Conservation (phyloP, 2,888 invertebrate genomes). For the Mythimna loreyi region DNA sequence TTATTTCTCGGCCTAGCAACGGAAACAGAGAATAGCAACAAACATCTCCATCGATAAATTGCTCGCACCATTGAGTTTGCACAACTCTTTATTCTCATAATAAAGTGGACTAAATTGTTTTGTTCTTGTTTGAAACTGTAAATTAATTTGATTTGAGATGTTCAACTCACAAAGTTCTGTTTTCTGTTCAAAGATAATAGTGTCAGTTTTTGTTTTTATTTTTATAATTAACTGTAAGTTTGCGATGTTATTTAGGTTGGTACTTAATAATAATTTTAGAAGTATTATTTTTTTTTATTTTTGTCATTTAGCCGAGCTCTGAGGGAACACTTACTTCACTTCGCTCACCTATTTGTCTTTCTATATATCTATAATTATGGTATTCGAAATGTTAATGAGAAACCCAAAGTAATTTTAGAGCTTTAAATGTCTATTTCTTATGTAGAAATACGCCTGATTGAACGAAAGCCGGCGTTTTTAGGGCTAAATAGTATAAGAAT, state of each 20-base stretch:
- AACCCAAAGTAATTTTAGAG: neutral
- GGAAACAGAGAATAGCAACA: conserved; percentile 44
- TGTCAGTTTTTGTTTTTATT: neutral
- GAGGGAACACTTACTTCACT: too few species aligned
- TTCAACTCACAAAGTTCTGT: neutral
- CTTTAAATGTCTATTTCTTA: neutral
- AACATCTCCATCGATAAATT: conserved; percentile 53
- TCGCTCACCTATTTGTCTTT: too few species aligned
- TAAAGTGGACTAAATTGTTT: conserved; percentile 24
- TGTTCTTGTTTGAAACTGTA: conserved; percentile 16
- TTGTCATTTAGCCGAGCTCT: too few species aligned
- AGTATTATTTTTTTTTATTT: too few species aligned
- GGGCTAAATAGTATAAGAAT: too few species aligned
- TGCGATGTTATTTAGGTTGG: neutral
- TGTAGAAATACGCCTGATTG: too few species aligned
- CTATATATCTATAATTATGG: too few species aligned
- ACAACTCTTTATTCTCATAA: conserved; percentile 47
- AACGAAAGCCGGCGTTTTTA: too few species aligned
- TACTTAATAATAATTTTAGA: neutral
- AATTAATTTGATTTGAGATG: conserved; percentile 22
- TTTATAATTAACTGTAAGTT: neutral
- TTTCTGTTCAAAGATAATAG: neutral
- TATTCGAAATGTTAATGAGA: too few species aligned
- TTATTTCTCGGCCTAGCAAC: conserved; percentile 32
- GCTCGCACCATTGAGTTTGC: conserved; percentile 44